These are phyloP conservation scores for Drosophila flavopinicola DNA, from an alignment of 2,888 invertebrate genomes.

Conservation along the genomic window DNA sequence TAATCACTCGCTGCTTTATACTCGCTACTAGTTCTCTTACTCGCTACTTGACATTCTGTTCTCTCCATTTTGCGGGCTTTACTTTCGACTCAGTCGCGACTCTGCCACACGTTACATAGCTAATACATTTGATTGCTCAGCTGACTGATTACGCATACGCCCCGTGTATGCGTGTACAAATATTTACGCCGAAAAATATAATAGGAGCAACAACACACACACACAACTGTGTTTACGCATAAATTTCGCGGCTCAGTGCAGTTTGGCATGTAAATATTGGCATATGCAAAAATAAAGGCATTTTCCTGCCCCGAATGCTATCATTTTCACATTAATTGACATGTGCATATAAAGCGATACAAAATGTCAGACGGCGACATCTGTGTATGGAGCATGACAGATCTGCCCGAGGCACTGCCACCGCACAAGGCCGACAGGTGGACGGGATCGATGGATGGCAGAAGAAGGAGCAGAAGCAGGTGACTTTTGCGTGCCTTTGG, in stretches of 20 bases:
- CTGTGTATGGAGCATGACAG: conserved; percentile 10
- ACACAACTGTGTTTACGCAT: conserved; percentile 39
- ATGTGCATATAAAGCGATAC: conserved; percentile 36
- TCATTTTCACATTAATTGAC: conserved; percentile 70
- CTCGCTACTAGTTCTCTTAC: background rate
- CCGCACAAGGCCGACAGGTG: no score
- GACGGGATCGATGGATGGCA: background rate
- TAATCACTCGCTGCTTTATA: background rate
- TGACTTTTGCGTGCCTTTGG: background rate
- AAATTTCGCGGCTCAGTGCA: conserved; percentile 54
- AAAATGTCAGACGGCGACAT: conserved; percentile 27
- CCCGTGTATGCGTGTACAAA: conserved; percentile 30
- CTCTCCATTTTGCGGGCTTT: background rate
- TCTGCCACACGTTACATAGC: background rate
- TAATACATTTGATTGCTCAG: conserved; percentile 30
- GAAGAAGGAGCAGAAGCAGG: background rate
- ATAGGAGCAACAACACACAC: conserved; percentile 7
- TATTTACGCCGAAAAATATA: conserved; percentile 28
- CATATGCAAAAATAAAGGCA: conserved; percentile 34
- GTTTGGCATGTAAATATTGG: conserved; percentile 52
- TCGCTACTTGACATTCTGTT: background rate
- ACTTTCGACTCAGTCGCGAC: background rate
- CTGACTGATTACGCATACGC: conserved; percentile 48
- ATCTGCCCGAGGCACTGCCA: background rate
- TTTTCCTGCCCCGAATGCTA: conserved; percentile 31